Conservation (phyloP, 2,888 invertebrate species). For the Pasiphila rectangulata region DNA sequence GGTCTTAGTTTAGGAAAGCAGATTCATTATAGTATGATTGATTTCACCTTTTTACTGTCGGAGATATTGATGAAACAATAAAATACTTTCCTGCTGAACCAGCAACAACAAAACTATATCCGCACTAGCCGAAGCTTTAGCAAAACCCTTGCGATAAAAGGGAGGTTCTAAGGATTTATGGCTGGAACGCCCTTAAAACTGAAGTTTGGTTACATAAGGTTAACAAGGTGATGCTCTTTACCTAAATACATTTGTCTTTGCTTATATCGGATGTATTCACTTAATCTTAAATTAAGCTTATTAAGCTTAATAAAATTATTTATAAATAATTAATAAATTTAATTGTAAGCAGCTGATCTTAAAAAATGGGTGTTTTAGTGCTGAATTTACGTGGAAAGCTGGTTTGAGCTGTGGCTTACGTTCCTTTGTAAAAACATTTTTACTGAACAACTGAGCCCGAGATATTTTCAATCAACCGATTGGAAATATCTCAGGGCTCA, state of each 20-base stretch:
- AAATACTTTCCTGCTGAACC: not conserved
- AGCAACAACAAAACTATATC: not conserved
- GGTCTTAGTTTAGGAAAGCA: too few relatives aligned
- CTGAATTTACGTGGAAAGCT: constrained; percentile 8
- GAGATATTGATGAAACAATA: too few relatives aligned
- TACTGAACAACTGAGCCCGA: too few relatives aligned
- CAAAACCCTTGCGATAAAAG: not conserved
- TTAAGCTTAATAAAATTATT: too few relatives aligned
- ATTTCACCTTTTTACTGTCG: not conserved
- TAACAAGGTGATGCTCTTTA: not conserved
- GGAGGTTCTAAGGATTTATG: not conserved
- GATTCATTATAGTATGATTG: not conserved
- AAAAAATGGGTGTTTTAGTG: constrained; percentile 5
- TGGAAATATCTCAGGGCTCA: too few relatives aligned
- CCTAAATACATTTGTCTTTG: too few relatives aligned
- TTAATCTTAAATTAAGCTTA: too few relatives aligned
- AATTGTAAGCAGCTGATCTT: constrained; percentile 11
- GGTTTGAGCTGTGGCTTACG: not conserved
- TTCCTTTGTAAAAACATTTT: too few relatives aligned
- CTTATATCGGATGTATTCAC: too few relatives aligned
- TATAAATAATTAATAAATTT: too few relatives aligned
- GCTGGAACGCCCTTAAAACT: not conserved
- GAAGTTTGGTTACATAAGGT: not conserved
- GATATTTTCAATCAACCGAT: too few relatives aligned
- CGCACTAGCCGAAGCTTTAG: not conserved